Percentiles rank a stretch among this genome's conserved stretches.
Evolutionary conservation across 2,888 invertebrate species (phyloP).

Genomic region (Cataglyphis rosenhaueri): DNA sequence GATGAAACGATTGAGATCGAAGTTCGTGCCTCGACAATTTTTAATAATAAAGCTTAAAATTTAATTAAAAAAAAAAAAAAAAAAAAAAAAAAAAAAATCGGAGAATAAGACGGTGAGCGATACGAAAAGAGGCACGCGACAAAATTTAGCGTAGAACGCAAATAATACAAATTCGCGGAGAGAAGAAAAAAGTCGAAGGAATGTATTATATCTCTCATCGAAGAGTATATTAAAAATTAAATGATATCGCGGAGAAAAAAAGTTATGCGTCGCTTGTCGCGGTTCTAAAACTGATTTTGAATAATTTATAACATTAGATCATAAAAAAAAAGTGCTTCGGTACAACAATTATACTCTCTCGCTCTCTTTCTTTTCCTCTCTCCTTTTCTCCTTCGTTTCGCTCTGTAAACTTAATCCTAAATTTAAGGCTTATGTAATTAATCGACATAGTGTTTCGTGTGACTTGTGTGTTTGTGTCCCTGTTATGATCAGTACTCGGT

Average conservation of each 20-base stretch:
- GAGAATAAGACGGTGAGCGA: conserved; percentile 26
- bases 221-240: conserved; percentile 6
- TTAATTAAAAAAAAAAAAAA: conserved; percentile 16
- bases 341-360: conserved; percentile 32
- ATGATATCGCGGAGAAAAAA: background rate
- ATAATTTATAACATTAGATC: conserved; percentile 15
- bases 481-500: conserved; percentile 60
- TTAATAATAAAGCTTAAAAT: conserved; percentile 38
- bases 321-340: conserved; percentile 3
- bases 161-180: conserved; percentile 6
- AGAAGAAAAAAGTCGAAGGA: conserved; percentile 28
- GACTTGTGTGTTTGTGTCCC: conserved; percentile 69
- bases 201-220: conserved; percentile 5
- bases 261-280: background rate
- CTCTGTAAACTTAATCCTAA: conserved; percentile 71
- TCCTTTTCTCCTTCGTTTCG: conserved; percentile 27
- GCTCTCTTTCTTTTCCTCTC: conserved; percentile 23
- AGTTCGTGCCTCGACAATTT: conserved; percentile 33
- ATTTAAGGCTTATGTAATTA: conserved; percentile 76
- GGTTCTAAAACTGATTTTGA: background rate
- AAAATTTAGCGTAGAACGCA: conserved; percentile 14
- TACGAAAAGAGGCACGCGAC: conserved; percentile 33
- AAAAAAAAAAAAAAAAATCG: background rate
- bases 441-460: conserved; percentile 75
- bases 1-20: conserved; percentile 47